Base-by-base conservation (phyloP, 1,140 invertebrate species). In the Drosophila ficusphila region DNA sequence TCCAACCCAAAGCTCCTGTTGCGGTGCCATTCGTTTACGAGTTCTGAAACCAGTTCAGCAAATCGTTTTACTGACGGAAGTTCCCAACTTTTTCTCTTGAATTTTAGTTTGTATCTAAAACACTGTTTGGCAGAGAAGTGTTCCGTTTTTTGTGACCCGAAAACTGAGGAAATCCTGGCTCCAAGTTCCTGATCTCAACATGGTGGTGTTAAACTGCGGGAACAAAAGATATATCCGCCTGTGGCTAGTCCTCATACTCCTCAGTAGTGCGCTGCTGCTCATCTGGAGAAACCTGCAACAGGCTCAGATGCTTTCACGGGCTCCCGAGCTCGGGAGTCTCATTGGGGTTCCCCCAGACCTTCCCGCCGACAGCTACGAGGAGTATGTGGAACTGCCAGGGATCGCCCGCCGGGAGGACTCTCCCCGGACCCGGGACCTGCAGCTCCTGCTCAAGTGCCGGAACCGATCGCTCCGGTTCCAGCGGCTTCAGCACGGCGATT, bases 401-500 rank as follows among this genome's bases (percentile, higher is more conserved):
- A n/a, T 14, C 2, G 3, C 23, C 0, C 47, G 12, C 1, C 41
- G 33, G 6, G 12, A 23, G 29, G 8, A 16, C 0, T 56, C 73
- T 0, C 7, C 46, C 0, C 74, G 81, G 11, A 75, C 75, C 0
- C 12, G 18, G 6, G 46, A 65, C 0, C 49, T 90, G 5, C 60
- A 72, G 16, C 9, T 48, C 0, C 23, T 93, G 5, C 67, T 93
- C 1, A 91, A 91, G 16, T 97, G 96, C 71, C 92, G 94, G 46
- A 95, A 96, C 60, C 94, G 93, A 54, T 91, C 93, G 0, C 90
- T 93, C 61, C 90, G 92, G 18, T 93, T 94, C 2, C 93, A 93
- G 60, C 95, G 94, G 3, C 91, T 94, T 7, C 96, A 97, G 81
- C 93, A 96, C 2, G 97, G 96, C 2, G 95, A 96, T 52, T 98